Base-by-base conservation (phyloP, 2,888 invertebrate species). In the Syritta pipiens region DNA sequence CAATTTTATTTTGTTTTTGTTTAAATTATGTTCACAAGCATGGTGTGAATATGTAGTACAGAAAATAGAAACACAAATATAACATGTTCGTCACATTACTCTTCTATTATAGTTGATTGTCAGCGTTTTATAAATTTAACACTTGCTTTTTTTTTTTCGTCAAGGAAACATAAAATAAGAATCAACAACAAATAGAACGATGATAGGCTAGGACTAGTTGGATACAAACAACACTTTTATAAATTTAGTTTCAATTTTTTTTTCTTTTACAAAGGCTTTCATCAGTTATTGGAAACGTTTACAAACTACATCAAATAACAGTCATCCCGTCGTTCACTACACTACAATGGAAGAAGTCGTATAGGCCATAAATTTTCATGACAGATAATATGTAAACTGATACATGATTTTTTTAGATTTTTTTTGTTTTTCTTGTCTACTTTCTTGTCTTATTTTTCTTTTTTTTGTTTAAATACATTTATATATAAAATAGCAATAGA, bases 1-100 rank as follows among this genome's bases (percentile, higher is more conserved):
- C 62, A 67, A n/a, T 59, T 77, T 77, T 77, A 77, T 77, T 77
- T 42, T 59, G 59, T 55, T 48, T 53, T n/a, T n/a, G n/a, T n/a
- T n/a, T n/a, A 5, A 37, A 53, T 40, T 67, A 19, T 46, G 1
- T 65, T 24, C 59, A 71, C 51, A 71, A 71, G 51, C 63, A 48
- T 22, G 53, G 57, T 17, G 14, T 55, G 19, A 44, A 51, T 57
- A 71, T 14, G 24, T 51, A 30, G 7, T 49, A 46, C 28, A 10
- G n/a, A 40, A 57, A 65, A 65, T 37, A 9, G 19, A 75, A 65
- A 30, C 10, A 59, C 19, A 46, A 57, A 65, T n/a, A 49, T 20
- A 17, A 63, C 19, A 55, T 37, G 4, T 32, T 42, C 48, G 40
- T 42, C 26, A 40, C 12, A 44, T 49, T 53, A 32, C 42, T 46